Percentiles rank a stretch among this genome's conserved stretches.
Evolutionary conservation across 1,140 invertebrate genomes (phyloP).

Genomic region (Harpegnathos saltator): DNA sequence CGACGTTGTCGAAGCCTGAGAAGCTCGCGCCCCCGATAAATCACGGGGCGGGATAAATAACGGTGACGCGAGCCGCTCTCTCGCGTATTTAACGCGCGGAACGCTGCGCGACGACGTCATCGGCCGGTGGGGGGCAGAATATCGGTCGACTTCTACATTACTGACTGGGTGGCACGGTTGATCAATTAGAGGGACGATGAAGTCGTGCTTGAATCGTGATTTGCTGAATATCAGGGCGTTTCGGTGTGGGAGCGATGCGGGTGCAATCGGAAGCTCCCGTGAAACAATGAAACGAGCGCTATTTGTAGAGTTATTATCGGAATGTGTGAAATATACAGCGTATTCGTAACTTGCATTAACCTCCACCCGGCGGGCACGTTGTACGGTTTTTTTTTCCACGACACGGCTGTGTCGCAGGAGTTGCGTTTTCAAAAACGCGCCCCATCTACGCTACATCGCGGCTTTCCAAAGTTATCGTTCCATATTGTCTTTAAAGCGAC

Average conservation of each 20-base stretch:
- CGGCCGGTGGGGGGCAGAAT: neutral
- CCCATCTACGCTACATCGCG: no score
- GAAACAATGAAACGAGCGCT: neutral
- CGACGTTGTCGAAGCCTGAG: slow-evolving; percentile 64
- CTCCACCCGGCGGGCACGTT: no score
- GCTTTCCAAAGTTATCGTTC: no score
- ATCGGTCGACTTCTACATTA: slow-evolving; percentile 8
- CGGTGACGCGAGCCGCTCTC: neutral
- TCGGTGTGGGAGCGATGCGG: neutral
- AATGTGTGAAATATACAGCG: neutral
- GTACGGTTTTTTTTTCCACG: no score
- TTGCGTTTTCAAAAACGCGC: no score
- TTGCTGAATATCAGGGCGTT: neutral
- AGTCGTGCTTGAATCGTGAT: neutral
- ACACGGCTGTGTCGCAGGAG: no score
- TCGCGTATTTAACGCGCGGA: slow-evolving; percentile 11
- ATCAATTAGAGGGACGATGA: slow-evolving; percentile 6
- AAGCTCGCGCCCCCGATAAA: slow-evolving; percentile 31
- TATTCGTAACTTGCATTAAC: no score
- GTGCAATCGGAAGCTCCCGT: no score
- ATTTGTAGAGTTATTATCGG: neutral
- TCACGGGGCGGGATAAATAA: slow-evolving; percentile 27
- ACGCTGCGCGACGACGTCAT: slow-evolving; percentile 33
- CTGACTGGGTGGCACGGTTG: neutral
- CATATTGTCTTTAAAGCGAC: no score